Conservation (phyloP, 1,140 invertebrate species). For the Homalodisca vitripennis region DNA sequence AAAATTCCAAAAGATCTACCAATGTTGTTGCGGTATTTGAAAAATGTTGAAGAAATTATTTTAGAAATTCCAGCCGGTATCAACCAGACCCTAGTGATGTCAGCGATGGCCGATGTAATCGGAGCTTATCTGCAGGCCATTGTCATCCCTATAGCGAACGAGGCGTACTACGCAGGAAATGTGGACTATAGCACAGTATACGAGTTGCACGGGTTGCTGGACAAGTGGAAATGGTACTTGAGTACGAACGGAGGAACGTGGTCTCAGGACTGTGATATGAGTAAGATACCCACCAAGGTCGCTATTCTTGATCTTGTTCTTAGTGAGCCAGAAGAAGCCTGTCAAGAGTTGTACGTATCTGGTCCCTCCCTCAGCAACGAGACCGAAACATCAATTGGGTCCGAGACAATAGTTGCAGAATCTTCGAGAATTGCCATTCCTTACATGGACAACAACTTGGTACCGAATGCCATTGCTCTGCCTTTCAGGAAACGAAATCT, state of each 20-base stretch:
- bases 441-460: constrained; percentile 36
- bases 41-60: neutral
- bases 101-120: constrained; percentile 35
- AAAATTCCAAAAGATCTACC: constrained; percentile 33
- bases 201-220: constrained; percentile 29
- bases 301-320: constrained; percentile 24
- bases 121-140: constrained; percentile 38
- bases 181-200: constrained; percentile 32
- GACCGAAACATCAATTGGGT: neutral
- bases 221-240: constrained; percentile 29
- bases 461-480: constrained; percentile 37
- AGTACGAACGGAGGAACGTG: constrained; percentile 37
- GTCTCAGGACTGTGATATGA: constrained; percentile 32
- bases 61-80: constrained; percentile 1
- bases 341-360: constrained; percentile 19
- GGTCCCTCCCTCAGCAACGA: neutral
- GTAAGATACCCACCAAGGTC: constrained; percentile 32
- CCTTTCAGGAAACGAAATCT: constrained; percentile 35
- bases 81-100: neutral
- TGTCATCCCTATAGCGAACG: constrained; percentile 34
- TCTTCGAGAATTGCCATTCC: constrained; percentile 35
- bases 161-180: constrained; percentile 39
- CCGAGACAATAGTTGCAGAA: neutral
- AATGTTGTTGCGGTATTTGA: constrained; percentile 31
- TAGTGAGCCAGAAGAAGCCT: constrained; percentile 25